Base-by-base conservation (phyloP, 2,797 vertebrate species). In the Sebastiscus tertius region DNA sequence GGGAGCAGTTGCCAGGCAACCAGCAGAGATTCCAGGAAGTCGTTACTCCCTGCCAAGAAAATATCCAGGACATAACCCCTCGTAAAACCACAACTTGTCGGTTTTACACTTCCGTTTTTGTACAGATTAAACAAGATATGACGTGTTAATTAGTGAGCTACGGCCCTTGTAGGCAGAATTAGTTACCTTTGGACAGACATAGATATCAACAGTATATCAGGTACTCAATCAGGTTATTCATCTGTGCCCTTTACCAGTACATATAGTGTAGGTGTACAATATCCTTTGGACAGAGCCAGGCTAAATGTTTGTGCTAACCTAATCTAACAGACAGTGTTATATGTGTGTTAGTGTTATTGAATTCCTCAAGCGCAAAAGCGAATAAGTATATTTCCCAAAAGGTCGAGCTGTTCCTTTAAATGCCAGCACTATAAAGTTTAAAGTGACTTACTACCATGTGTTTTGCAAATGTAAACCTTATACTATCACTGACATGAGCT, bases 1-100 rank as follows among this genome's bases (percentile, higher is more conserved):
- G 2, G 18, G 42, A 68, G 29, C 34, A 55, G 69, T 55, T 79
- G 62, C 68, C 24, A 55, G 52, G 71, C 31, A 82, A 65, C 72
- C 29, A 31, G 22, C 9, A n/a, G 79, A 59, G 54, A 56, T 49
- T 80, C 34, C 13, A 69, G 54, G 49, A 79, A 60, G 52, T 60
- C 24, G 24, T 74, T 59, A 26, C 16, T 29, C 29, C 29, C 5
- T 64, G 64, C 59, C 56, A 82, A 46, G 24, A 73, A 67, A 62
- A 61, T 2, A 4, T 42, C 74, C 31, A 6, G 27, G 52, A 55
- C 10, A 34, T 22, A 60, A 56, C 60, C n/a, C 52, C 54, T 26
- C 24, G 5, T 46, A 34, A 68, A 71, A 61, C 8, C 8, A 18
- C 58, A 58, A 27, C 34, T 46, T n/a, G 8, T 6, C 4, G 0